These are phyloP conservation scores for Uloborus plumipes DNA, from an alignment of 2,888 invertebrate species.

Conservation along the genomic window DNA sequence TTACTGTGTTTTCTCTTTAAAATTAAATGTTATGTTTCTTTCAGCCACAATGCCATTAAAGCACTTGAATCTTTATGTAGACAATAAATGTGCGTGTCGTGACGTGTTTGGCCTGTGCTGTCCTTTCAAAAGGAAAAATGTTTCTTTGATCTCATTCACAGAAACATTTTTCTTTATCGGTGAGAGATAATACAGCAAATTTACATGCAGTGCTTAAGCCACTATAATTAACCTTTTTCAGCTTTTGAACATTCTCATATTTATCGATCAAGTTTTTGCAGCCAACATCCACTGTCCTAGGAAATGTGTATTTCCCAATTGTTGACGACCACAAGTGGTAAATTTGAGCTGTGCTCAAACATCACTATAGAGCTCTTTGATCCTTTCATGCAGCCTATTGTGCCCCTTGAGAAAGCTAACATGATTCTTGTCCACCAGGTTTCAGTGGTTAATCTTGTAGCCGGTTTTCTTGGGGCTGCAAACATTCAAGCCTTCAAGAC, in stretches of 20 bases:
- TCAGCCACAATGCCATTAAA: conserved; percentile 15
- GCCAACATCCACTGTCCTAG: too few relatives aligned
- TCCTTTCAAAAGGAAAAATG: conserved; percentile 26
- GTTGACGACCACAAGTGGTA: too few relatives aligned
- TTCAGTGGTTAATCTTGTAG: conserved; percentile 90
- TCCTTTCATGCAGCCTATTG: background rate
- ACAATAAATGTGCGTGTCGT: conserved; percentile 45
- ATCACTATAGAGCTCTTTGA: conserved; percentile 11
- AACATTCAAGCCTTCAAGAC: conserved; percentile 93
- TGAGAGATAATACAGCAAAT: conserved; percentile 54
- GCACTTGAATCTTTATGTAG: conserved; percentile 42
- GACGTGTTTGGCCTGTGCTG: conserved; percentile 24
- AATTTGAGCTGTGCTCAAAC: too few relatives aligned
- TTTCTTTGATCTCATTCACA: background rate
- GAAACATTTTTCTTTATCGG: conserved; percentile 34
- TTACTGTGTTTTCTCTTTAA: background rate
- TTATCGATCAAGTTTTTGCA: background rate
- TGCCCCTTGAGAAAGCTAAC: conserved; percentile 38
- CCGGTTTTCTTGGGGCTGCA: conserved; percentile 84
- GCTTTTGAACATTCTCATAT: background rate
- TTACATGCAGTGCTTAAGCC: conserved; percentile 43
- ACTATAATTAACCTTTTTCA: background rate
- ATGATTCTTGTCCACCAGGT: conserved; percentile 75
- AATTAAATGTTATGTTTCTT: background rate
- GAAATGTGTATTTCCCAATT: too few relatives aligned